Percentiles rank a stretch among this genome's conserved stretches.
These are phyloP conservation scores for Bombyx mori DNA, from an alignment of 1,140 invertebrate genomes.

Conservation along the genomic window ASM3026992v2 NC_085109.1:7060001-7060500, in stretches of 20 bases:
- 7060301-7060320: constrained; percentile 6
- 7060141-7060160: constrained; percentile 12
- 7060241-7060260: constrained; percentile 55
- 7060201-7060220: constrained; percentile 33
- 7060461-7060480: no score
- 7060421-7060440: no score
- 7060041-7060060: constrained; percentile 38
- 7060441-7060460: no score
- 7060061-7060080: constrained; percentile 52
- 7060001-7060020: no score
- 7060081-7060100: constrained; percentile 29
- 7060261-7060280: constrained; percentile 46
- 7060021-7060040: no score
- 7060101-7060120: constrained; percentile 57
- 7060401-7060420: not conserved
- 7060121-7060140: constrained; percentile 59
- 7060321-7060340: not conserved
- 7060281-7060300: constrained; percentile 45
- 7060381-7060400: not conserved
- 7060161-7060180: no score
- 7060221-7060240: constrained; percentile 59
- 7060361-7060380: no score
- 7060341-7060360: constrained; percentile 13
- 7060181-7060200: no score
- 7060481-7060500: no score